These are phyloP conservation scores for Dolichallabes microphthalmus DNA, from an alignment of 2,113 vertebrate genomes.

Conservation along the genomic window DNA sequence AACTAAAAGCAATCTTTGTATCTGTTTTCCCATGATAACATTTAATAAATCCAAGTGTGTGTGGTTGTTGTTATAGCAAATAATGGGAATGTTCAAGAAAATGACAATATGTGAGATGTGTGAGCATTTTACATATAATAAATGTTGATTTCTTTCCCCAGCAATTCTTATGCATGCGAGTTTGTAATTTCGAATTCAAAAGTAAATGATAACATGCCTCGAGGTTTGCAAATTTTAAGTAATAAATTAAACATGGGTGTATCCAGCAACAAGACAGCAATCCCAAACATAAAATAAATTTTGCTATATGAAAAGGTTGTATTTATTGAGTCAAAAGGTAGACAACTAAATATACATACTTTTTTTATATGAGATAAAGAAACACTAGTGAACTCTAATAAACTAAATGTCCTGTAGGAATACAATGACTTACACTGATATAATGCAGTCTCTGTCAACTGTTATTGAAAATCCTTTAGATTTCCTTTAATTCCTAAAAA, in stretches of 20 bases:
- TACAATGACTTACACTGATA: neutral
- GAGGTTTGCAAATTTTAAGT: neutral
- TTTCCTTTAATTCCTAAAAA: neutral
- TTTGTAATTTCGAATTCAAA: neutral
- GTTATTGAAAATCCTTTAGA: neutral
- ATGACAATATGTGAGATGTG: neutral
- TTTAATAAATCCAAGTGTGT: neutral
- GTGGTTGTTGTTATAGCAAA: neutral
- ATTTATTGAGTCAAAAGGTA: neutral
- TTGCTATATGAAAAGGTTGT: neutral
- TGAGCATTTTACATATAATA: neutral
- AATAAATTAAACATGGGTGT: neutral
- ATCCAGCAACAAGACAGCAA: neutral
- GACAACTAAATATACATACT: neutral
- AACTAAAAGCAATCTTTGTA: neutral
- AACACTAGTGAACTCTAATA: neutral
- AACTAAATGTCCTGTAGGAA: neutral
- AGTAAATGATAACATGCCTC: neutral
- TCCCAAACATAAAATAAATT: neutral
- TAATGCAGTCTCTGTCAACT: neutral
- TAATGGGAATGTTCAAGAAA: slow-evolving; percentile 14
- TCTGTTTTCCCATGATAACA: neutral
- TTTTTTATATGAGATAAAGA: neutral
- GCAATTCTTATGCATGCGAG: neutral
- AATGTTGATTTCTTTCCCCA: neutral